phyloP scores from a whole-genome alignment of 2,888 invertebrate genomes.

The Callyntrura sp. region DNA sequence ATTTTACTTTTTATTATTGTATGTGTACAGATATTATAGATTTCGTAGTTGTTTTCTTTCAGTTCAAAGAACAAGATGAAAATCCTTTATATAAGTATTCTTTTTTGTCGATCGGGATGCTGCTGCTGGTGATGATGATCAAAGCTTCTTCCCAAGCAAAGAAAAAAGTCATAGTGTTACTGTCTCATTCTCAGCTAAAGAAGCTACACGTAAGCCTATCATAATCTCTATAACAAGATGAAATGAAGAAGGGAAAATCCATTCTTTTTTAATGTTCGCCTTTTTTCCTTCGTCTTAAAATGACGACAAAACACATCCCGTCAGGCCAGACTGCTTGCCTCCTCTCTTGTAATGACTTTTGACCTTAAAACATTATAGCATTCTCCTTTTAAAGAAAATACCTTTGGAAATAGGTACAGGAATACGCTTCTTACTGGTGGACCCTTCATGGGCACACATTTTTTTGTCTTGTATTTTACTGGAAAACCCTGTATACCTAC shows the following conservation, averaged over 20 bases:
- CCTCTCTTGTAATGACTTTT: slow-evolving; percentile 77
- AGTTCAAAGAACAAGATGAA: slow-evolving; percentile 36
- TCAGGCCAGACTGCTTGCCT: slow-evolving; percentile 83
- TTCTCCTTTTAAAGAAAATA: not conserved
- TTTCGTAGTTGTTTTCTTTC: slow-evolving; percentile 46
- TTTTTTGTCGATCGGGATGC: slow-evolving; percentile 37
- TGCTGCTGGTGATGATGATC: not conserved
- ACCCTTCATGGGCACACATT: slow-evolving; percentile 27
- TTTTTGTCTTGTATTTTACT: slow-evolving; percentile 47
- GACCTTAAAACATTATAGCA: slow-evolving; percentile 59
- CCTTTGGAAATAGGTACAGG: no score
- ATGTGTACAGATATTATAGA: slow-evolving; percentile 38
- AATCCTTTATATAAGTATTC: slow-evolving; percentile 43
- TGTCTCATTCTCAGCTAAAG: not conserved
- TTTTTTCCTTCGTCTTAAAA: slow-evolving; percentile 42
- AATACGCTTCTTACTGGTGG: not conserved
- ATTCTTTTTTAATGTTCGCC: slow-evolving; percentile 39
- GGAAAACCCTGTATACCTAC: slow-evolving; percentile 44
- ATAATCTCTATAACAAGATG: slow-evolving; percentile 54
- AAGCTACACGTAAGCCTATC: slow-evolving; percentile 6
- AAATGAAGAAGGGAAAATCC: slow-evolving; percentile 42
- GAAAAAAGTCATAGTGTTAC: slow-evolving; percentile 1
- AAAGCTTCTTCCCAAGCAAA: no score
- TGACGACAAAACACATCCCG: slow-evolving; percentile 75
- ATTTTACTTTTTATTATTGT: slow-evolving; percentile 21